Evolutionary conservation across 1,140 invertebrate genomes (phyloP).

Genomic region (Scaptodrosophila lebanonensis): DNA sequence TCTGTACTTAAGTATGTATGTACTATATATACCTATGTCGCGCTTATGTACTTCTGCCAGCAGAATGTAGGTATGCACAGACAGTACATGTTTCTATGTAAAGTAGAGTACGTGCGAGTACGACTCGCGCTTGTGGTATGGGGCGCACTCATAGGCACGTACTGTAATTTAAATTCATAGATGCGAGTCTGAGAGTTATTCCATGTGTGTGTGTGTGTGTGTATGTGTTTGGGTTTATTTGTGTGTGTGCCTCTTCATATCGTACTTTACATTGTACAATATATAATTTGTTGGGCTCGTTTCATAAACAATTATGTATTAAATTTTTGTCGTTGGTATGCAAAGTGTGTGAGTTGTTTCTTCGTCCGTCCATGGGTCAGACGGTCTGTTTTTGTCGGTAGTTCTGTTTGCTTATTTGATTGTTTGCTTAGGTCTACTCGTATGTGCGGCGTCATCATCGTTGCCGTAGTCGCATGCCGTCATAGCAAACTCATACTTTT

Average conservation of each 20-base stretch:
- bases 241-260: conserved; percentile 12
- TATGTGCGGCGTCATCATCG: no score
- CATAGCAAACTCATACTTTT: no score
- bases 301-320: conserved; percentile 67
- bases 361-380: no score
- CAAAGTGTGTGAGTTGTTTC: conserved; percentile 43
- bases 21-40: no score
- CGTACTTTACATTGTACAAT: conserved; percentile 21
- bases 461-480: no score
- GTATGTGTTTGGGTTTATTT: conserved; percentile 16
- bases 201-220: conserved; percentile 6
- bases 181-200: conserved; percentile 37
- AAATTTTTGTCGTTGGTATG: conserved; percentile 55
- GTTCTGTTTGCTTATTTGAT: conserved; percentile 24
- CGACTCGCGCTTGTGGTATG: background rate
- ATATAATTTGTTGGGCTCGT: conserved; percentile 58
- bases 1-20: no score
- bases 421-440: no score
- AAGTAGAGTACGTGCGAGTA: no score
- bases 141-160: conserved; percentile 55
- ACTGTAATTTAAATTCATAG: conserved; percentile 71
- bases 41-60: no score
- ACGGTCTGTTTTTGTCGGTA: background rate
- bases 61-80: no score
- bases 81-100: no score